Percentiles rank a stretch among this genome's conserved stretches.
Evolutionary conservation across 2,113 vertebrate species (phyloP).

Genomic region (Microcebus tavaratra): DNA sequence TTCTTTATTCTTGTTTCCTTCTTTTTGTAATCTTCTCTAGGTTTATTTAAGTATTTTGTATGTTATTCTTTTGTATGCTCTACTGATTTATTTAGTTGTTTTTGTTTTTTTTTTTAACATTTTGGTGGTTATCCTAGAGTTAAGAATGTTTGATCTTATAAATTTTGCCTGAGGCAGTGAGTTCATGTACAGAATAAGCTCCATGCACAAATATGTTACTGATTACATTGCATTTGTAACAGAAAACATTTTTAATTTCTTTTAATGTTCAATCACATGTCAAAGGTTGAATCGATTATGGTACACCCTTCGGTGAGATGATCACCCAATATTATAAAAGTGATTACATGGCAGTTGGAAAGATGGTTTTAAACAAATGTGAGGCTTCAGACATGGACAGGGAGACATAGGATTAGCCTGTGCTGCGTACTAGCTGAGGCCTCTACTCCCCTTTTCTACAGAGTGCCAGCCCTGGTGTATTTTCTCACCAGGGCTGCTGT

Average conservation of each 20-base stretch:
- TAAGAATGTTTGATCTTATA: not conserved
- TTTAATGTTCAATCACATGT: not conserved
- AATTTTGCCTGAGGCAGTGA: not conserved
- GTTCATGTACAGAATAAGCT: not conserved
- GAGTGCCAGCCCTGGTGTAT: not conserved
- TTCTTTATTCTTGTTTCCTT: not conserved
- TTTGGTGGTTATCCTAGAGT: not conserved
- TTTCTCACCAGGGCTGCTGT: not conserved
- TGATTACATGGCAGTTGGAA: not conserved
- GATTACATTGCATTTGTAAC: not conserved
- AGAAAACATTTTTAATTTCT: not conserved
- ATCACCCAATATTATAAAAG: not conserved
- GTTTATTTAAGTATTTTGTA: not conserved
- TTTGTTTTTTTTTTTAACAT: not conserved
- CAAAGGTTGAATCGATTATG: not conserved
- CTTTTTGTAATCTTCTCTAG: not conserved
- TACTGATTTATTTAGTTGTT: not conserved
- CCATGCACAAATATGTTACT: not conserved
- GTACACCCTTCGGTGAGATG: not conserved
- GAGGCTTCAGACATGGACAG: not conserved
- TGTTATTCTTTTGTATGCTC: not conserved
- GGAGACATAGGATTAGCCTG: not conserved
- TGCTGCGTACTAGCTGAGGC: not conserved
- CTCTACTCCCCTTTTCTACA: not conserved
- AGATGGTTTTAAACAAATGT: not conserved